These are phyloP conservation scores for Sebastes kiyomatsui DNA, from an alignment of 2,797 vertebrate species.

Conservation along the genomic window DNA sequence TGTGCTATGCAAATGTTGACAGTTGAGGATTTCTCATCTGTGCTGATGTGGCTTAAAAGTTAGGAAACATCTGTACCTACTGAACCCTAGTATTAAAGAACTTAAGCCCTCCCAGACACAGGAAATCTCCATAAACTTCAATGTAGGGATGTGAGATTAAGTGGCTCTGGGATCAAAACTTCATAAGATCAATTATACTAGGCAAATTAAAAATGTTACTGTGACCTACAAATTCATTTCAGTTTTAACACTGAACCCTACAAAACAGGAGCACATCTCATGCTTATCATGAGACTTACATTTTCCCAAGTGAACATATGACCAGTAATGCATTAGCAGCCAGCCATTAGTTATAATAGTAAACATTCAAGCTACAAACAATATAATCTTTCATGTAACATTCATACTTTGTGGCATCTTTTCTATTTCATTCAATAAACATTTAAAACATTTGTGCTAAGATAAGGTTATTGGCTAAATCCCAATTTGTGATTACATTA, in stretches of 20 bases:
- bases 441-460: background rate
- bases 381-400: background rate
- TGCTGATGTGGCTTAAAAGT: background rate
- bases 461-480: background rate
- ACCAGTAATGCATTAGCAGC: background rate
- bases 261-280: background rate
- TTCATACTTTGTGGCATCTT: background rate
- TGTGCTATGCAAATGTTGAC: background rate
- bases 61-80: background rate
- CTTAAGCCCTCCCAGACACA: background rate
- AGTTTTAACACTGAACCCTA: background rate
- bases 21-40: background rate
- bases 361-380: background rate
- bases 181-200: background rate
- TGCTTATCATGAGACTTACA: constrained; percentile 6
- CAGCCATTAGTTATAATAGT: background rate
- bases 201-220: background rate
- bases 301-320: background rate
- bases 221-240: background rate
- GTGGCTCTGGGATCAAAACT: background rate
- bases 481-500: background rate
- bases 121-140: background rate
- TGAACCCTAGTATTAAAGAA: background rate
- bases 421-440: background rate
- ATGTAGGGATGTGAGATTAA: background rate